A percentile compares a stretch with the other conserved stretches of the same genome.
Conservation (phyloP, 92 coral and sea anemone species). For the Siderastrea siderea region DNA sequence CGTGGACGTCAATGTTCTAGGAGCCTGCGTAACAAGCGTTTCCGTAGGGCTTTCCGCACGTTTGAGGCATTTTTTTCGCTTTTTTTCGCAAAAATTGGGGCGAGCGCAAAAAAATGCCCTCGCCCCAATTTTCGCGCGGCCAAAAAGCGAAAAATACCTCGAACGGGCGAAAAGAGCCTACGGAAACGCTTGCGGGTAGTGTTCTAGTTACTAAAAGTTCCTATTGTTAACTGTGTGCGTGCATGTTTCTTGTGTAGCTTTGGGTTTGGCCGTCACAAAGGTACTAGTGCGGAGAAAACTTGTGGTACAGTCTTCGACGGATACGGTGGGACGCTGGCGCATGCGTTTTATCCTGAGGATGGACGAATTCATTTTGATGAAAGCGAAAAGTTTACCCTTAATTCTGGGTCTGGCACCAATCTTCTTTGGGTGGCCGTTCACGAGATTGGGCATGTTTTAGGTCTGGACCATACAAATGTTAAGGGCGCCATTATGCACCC, state of each 20-base stretch:
- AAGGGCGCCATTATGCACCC: constrained; percentile 82
- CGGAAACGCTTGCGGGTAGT: too few relatives aligned
- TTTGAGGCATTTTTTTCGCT: too few relatives aligned
- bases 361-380: constrained; percentile 84
- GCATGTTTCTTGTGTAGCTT: constrained; percentile 34
- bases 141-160: too few relatives aligned
- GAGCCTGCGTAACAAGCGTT: too few relatives aligned
- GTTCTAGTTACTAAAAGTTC: too few relatives aligned
- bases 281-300: constrained; percentile 51
- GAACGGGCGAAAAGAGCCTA: too few relatives aligned
- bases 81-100: too few relatives aligned
- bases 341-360: constrained; percentile 77
- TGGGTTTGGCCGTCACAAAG: constrained; percentile 62
- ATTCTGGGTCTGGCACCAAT: neutral
- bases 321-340: constrained; percentile 71
- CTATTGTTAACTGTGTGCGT: too few relatives aligned
- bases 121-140: too few relatives aligned
- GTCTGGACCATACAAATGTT: constrained; percentile 72
- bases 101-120: too few relatives aligned
- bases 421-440: constrained; percentile 77
- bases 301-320: constrained; percentile 77
- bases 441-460: constrained; percentile 82
- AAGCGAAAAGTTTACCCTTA: constrained; percentile 59
- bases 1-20: too few relatives aligned
- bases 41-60: too few relatives aligned